Evolutionary conservation across 2,113 vertebrate species (phyloP), one percentile per base, ranked within the genome.

Genomic region (Bos indicus): DNA sequence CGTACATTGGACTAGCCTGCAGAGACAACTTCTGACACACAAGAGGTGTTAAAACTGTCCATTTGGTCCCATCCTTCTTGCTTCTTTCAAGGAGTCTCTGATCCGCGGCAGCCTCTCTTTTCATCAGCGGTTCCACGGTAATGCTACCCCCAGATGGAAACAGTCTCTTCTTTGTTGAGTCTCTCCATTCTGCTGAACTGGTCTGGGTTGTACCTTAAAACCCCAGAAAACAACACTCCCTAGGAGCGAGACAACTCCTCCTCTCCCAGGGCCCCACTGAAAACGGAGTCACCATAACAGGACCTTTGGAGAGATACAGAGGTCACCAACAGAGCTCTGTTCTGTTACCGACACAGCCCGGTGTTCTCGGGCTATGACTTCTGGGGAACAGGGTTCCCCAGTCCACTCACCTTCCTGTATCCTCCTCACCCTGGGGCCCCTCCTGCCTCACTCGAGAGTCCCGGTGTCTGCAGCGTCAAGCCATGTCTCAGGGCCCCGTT

Each of bases 391-490:
- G 30, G 26, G 40, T 7, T 43, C 16, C 40, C 28, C 16, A 52
- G 33, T 60, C 16, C 15, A 8, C 54, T 62, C 11, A 6, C 7
- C 0, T 7, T 3, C 59, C 48, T 13, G 17, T 1, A 30, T 52
- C 16, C 15, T 6, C 59, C 46, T 1, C 62, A 30, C 25, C 13
- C 71, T 6, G 13, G 36, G 59, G 19, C 5, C 9, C 23, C 15
- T n/a, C 30, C 0, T 14, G 51, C 16, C 2, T 0, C 0, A 2
- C 11, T 1, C 0, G 40, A 46, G 12, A 82, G 3, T 16, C 52
- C 46, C 13, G 5, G 0, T 3, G 40, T 52, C 78, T 21, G 19
- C 51, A 86, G 43, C 84, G 21, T 9, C 33, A 64, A 90, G 21
- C 25, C 43, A 15, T 2, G 6, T 33, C 5, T 2, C 6, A 21